Base-by-base conservation (phyloP, 2,113 vertebrate genomes). In the Odontophorus gujanensis region DNA sequence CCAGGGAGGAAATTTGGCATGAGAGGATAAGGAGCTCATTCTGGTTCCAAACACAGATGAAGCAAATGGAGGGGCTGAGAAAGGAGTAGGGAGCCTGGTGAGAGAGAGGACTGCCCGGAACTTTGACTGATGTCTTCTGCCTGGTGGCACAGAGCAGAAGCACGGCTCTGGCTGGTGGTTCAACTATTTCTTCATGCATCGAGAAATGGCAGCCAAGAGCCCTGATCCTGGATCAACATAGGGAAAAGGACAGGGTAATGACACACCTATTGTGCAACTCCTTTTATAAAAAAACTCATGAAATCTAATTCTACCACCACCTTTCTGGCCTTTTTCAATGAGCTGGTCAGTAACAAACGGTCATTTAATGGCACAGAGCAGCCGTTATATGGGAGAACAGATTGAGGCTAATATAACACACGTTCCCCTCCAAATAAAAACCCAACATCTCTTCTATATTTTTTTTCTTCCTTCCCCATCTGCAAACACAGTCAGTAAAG, bases 401-500 rank as follows among this genome's bases (percentile, higher is more conserved):
- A 91, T 34, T 95, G 82, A 96, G 48, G 57, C 42, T 91, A 85
- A 87, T 57, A 78, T 43, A 85, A 51, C 36, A 74, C 72, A 61
- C 0, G 0, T 57, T 85, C 65, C n/a, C 85, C 87, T 94, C 61
- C 72, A 93, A 95, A 94, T 30, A 86, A 81, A 68, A 90, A 69
- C 81, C 55, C 61, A 57, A 79, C 38, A 51, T 72, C 82, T 34
- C n/a, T 77, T 32, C 77, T 53, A 72, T 19, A 59, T 4, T 11
- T 91, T 66, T 38, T 50, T 50, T 57, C 13, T n/a, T n/a, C 25
- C 21, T 47, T 1, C 79, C 81, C 80, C 47, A 90, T 95, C 87
- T 94, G 89, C 89, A 96, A 96, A 91, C 87, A 93, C 85, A 80
- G 65, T 61, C 57, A 63, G 89, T 90, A 95, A 95, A 97, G 85